Conservation (phyloP, 2,113 vertebrate species). For the Patagioenas fasciata region DNA sequence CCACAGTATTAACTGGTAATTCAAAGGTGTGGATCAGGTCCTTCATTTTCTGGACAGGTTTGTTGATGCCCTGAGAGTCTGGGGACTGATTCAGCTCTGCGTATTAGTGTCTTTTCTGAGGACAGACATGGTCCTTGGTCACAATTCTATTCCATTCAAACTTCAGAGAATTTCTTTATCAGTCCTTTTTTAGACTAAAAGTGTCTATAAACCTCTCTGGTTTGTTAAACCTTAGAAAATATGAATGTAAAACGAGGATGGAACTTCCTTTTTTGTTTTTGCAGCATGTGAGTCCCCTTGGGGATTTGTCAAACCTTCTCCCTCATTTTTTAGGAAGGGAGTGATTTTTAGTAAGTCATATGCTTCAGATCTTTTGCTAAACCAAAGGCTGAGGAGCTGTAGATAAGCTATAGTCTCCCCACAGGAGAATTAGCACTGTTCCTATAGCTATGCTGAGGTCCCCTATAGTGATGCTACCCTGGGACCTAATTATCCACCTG, state of each 20-base stretch:
- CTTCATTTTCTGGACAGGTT: not conserved
- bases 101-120: not conserved
- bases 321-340: not conserved
- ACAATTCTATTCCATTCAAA: not conserved
- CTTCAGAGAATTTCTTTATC: not conserved
- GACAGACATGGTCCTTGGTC: fast-evolving
- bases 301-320: not conserved
- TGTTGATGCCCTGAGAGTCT: not conserved
- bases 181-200: not conserved
- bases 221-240: not conserved
- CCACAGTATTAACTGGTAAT: not conserved
- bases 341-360: not conserved
- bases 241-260: not conserved
- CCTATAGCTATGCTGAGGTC: not conserved
- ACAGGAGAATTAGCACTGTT: not conserved
- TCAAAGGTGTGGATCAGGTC: not conserved
- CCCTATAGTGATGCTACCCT: not conserved
- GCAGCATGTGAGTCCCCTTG: not conserved
- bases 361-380: not conserved
- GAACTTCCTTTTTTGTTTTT: not conserved
- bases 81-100: not conserved
- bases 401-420: not conserved
- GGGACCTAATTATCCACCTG: not conserved
- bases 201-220: not conserved
- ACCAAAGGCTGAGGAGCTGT: not conserved